Conservation (phyloP, 2,888 invertebrate genomes). For the Thereva nobilitata region DNA sequence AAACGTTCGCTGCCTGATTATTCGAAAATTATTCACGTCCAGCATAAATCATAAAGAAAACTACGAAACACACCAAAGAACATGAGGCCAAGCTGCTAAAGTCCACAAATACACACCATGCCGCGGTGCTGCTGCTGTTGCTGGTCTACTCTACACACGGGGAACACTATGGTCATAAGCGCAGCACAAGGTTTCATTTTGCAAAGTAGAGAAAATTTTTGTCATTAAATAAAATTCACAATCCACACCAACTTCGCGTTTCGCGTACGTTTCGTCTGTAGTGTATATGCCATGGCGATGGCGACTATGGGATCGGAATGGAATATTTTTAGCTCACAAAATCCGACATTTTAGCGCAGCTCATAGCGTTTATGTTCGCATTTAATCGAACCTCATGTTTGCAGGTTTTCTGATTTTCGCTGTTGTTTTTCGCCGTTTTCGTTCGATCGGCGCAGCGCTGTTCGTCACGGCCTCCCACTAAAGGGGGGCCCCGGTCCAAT, state of each 20-base stretch:
- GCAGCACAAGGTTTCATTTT: no score
- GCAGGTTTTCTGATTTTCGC: slow-evolving; percentile 26
- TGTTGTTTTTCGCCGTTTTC: slow-evolving; percentile 27
- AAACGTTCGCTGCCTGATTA: slow-evolving; percentile 20
- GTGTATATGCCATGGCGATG: neutral
- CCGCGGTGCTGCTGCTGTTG: no score
- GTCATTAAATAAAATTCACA: no score
- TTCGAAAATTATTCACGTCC: slow-evolving; percentile 35
- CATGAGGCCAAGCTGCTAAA: no score
- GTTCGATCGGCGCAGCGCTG: neutral
- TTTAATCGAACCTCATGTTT: slow-evolving; percentile 34
- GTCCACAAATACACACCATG: no score
- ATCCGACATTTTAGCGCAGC: slow-evolving; percentile 17
- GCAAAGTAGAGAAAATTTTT: no score
- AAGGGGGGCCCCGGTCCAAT: neutral
- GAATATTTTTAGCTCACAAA: slow-evolving; percentile 32
- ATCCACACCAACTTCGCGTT: no score
- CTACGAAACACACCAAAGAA: neutral
- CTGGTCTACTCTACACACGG: no score
- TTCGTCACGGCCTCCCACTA: slow-evolving; percentile 18
- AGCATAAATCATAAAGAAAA: slow-evolving; percentile 34
- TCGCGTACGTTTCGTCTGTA: no score
- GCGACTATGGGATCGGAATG: slow-evolving; percentile 12
- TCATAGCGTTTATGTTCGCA: slow-evolving; percentile 26
- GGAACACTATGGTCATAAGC: no score